Base-by-base conservation (phyloP, 1,140 invertebrate species). In the Drosophila nannoptera region DNA sequence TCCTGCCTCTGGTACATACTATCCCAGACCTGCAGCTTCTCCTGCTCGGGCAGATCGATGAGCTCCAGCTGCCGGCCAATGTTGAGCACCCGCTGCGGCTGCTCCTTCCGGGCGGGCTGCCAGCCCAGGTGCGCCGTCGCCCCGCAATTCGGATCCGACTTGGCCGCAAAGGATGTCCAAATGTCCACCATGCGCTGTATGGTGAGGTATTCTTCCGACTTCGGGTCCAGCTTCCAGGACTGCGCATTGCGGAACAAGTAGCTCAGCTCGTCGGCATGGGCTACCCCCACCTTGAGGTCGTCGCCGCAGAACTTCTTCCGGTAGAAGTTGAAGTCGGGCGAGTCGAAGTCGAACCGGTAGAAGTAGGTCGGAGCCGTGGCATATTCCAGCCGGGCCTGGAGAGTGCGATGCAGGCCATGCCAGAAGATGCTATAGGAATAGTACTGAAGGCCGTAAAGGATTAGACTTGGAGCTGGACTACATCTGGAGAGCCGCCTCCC, bases 191-290 rank as follows among this genome's bases (percentile, higher is more conserved):
- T 71, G 3, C 87, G 65, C 38, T 86, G 40, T 35, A 91, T 91
- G 4, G 89, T 77, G 45, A 63, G 75, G 53, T 89, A 89, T 54
- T 88, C 89, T 0, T 29, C 61, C 0, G 87, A 73, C 16, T 66
- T 64, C 12, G 76, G 66, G 29, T 90, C 82, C 77, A 89, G 67
- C 61, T 90, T 90, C 40, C 78, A 77, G 16, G 90, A 89, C 33
- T 90, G 66, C 22, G 67, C 60, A 32, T 89, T 91, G 60, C 90
- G 88, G 72, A 93, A 94, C 38, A 94, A 71, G 81, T 94, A 94
- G 45, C 92, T 91, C 0, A 94, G 32, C 58, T 94, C 93, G 63
- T 94, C 93, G 0, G 90, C 92, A 81, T 94, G 93, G 67, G 90
- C 90, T 5, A 91, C 91, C 0, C 88, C 88, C n/a, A 38, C 12